Conservation (phyloP, 2,888 invertebrate genomes). For the Pheosia gnoma region DNA sequence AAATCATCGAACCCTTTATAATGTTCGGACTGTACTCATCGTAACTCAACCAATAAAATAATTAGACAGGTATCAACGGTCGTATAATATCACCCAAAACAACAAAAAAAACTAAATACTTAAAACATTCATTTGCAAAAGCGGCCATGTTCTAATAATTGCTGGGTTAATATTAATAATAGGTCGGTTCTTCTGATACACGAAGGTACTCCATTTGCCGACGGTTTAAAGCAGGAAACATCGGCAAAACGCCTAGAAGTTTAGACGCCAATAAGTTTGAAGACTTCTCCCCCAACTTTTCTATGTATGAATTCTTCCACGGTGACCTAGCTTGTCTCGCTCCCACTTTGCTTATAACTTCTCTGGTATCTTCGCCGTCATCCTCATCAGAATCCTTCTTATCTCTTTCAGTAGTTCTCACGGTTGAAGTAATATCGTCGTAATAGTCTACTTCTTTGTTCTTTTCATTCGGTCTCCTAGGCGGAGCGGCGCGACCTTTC, state of each 20-base stretch:
- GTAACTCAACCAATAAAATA: neutral
- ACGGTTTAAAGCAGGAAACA: slow-evolving; percentile 56
- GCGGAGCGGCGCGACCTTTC: slow-evolving; percentile 32
- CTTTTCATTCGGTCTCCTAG: slow-evolving; percentile 39
- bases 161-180: neutral
- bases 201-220: slow-evolving; percentile 5
- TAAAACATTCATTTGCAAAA: neutral
- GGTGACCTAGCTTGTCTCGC: slow-evolving; percentile 53
- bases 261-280: slow-evolving; percentile 38
- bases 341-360: slow-evolving; percentile 35
- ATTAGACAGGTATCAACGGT: neutral
- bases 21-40: neutral
- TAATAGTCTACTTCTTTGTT: slow-evolving; percentile 56
- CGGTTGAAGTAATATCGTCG: slow-evolving; percentile 44
- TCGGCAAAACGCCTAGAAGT: slow-evolving; percentile 52
- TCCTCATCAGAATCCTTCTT: slow-evolving; percentile 44
- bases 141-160: neutral
- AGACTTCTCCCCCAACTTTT: slow-evolving; percentile 49
- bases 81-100: neutral
- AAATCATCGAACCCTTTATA: neutral
- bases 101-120: neutral
- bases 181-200: neutral
- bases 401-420: slow-evolving; percentile 34
- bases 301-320: slow-evolving; percentile 41
- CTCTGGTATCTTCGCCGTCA: slow-evolving; percentile 53